Percentiles rank a stretch among this genome's conserved stretches.
Evolutionary conservation across 1,140 invertebrate species (phyloP).

Genomic region (Steinernema khuongi): DNA sequence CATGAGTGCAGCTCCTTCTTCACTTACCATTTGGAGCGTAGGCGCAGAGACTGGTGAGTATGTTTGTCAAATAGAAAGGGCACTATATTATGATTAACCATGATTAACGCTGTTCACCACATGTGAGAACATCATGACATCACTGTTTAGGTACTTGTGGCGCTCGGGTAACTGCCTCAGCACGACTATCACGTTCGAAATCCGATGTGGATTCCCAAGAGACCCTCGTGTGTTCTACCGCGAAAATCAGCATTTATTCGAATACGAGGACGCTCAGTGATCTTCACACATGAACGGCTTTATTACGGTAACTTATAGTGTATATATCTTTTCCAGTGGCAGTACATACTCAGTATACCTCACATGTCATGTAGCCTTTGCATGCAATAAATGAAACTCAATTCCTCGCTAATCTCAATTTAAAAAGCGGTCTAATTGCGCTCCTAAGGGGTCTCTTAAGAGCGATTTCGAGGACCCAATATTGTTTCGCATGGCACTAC

Average conservation of each 20-base stretch:
- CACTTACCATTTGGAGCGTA: conserved; percentile 51
- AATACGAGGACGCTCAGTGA: conserved; percentile 47
- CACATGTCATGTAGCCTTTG: neutral
- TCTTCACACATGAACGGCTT: neutral
- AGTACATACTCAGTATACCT: neutral
- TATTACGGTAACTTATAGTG: neutral
- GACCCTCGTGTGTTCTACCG: conserved; percentile 51
- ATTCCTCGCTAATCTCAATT: neutral
- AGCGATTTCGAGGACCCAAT: neutral
- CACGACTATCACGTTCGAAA: conserved; percentile 47
- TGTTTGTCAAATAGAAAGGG: neutral
- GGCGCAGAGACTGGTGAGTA: conserved; percentile 48
- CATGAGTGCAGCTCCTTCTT: conserved; percentile 43
- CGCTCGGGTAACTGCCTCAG: conserved; percentile 42
- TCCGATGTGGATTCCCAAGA: conserved; percentile 53
- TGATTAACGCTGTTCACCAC: neutral
- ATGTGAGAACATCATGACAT: no score
- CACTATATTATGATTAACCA: no score
- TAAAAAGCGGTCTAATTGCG: conserved; percentile 1
- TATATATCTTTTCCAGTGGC: no score
- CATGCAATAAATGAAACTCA: neutral
- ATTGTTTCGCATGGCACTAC: neutral
- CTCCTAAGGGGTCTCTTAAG: neutral
- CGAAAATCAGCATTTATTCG: conserved; percentile 51
- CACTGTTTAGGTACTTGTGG: conserved; percentile 51